Conservation (phyloP, 2,888 invertebrate genomes). For the Urechis unicinctus region DNA sequence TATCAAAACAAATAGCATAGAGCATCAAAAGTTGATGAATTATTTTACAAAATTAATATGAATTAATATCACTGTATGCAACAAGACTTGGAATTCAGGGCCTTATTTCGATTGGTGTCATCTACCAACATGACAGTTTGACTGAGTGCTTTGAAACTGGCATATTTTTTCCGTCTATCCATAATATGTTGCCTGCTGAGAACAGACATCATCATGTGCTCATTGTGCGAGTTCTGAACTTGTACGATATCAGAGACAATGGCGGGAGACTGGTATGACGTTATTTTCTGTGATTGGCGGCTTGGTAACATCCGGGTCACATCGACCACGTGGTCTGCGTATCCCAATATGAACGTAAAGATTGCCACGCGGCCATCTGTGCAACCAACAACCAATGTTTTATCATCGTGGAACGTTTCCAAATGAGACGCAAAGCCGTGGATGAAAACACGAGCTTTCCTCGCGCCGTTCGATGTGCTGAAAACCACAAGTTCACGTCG, state of each 20-base stretch:
- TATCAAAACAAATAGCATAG: too few relatives aligned
- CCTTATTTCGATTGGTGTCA: neutral
- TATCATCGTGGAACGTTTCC: slow-evolving; percentile 30
- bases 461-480: slow-evolving; percentile 23
- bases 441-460: slow-evolving; percentile 23
- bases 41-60: too few relatives aligned
- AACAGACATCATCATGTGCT: slow-evolving; percentile 5
- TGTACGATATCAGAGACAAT: slow-evolving; percentile 2
- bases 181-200: slow-evolving; percentile 1
- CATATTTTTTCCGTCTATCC: neutral
- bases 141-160: slow-evolving; percentile 8
- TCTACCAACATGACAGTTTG: slow-evolving; percentile 2
- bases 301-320: slow-evolving; percentile 28
- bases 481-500: slow-evolving; percentile 25
- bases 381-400: slow-evolving; percentile 37
- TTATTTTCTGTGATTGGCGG: slow-evolving; percentile 2
- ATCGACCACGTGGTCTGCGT: slow-evolving; percentile 31
- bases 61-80: slow-evolving; percentile 6
- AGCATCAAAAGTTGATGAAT: too few relatives aligned
- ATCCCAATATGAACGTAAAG: slow-evolving; percentile 29
- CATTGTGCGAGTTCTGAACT: neutral
- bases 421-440: slow-evolving; percentile 32
- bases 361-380: slow-evolving; percentile 36
- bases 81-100: slow-evolving; percentile 5
- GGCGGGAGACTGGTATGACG: neutral